phyloP scores from a whole-genome alignment of 2,888 invertebrate species.

The Cerastoderma edule region DNA sequence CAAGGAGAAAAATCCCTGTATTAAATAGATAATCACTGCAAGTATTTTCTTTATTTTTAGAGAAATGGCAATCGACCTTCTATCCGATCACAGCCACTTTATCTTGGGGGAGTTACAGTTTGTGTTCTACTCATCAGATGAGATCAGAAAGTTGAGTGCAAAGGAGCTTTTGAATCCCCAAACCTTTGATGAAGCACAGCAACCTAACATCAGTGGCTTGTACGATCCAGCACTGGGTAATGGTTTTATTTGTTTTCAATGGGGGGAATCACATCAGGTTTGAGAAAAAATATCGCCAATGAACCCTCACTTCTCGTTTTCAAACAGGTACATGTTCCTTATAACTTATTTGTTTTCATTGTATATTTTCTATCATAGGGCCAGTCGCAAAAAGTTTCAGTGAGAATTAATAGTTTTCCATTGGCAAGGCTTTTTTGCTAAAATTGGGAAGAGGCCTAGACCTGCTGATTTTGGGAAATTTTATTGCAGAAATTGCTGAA shows the following conservation, averaged over 20 bases:
- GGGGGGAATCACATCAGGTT: no score
- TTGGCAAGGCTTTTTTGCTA: no score
- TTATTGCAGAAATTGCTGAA: no score
- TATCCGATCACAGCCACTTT: constrained; percentile 43
- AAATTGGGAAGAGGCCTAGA: no score
- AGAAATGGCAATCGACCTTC: constrained; percentile 10
- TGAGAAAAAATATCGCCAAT: neutral
- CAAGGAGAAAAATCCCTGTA: no score
- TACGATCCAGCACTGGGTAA: constrained; percentile 94
- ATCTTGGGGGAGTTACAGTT: constrained; percentile 86
- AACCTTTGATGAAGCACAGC: constrained; percentile 92
- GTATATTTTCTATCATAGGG: neutral
- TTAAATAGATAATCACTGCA: no score
- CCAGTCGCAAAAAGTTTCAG: no score
- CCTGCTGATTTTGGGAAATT: no score
- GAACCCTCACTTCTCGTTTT: neutral
- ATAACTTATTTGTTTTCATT: neutral
- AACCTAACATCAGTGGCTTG: constrained; percentile 93
- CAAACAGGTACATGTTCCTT: neutral
- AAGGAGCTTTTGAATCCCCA: constrained; percentile 90
- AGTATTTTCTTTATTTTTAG: neutral
- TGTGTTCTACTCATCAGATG: constrained; percentile 90
- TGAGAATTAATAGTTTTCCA: no score
- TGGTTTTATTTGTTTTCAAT: neutral
- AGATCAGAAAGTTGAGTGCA: constrained; percentile 92